Base-by-base conservation (phyloP, 2,797 vertebrate species). In the Loris lydekkerianus region DNA sequence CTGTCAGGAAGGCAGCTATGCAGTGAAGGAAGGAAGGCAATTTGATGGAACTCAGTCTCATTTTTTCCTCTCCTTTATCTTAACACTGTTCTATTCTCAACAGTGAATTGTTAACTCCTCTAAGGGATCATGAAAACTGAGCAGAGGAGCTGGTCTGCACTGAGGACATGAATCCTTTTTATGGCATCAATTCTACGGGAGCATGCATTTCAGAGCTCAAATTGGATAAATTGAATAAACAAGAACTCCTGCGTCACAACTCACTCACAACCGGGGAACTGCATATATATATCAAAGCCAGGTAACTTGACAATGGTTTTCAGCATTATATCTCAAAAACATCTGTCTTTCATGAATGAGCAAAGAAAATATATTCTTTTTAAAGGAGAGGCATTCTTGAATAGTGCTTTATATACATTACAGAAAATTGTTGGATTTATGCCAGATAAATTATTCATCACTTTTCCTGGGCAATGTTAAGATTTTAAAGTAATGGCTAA, bases 391-490 rank as follows among this genome's bases (percentile, higher is more conserved):
- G 23, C 43, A 91, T 63, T 96, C 63, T 93, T 81, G 85, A 81
- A 94, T 73, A 83, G 21, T 93, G 25, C 43, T 88, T 83, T 83
- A 72, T 81, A 87, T 70, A 93, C n/a, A 56, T 88, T 65, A 92
- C 6, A 89, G 70, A 85, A 82, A 83, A 78, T 37, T 69, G 17
- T 65, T 96, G 63, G 13, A 89, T 92, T 95, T 86, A 76, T 27
- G 89, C 53, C 56, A 92, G 43, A 94, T 93, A 93, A 83, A 96
- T 96, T 93, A 94, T 96, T 95, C 60, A 92, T 96, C 61, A 53
- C 65, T 93, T 91, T 82, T 77, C 58, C 29, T 78, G 31, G 58
- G 46, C 69, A 76, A 65, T 40, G 17, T 34, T 73, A 89, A 82
- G 49, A 93, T 61, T 96, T 94, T 86, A 60, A 94, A 93, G 23